Conservation (phyloP, 2,797 vertebrate species). For the Brotula barbata region DNA sequence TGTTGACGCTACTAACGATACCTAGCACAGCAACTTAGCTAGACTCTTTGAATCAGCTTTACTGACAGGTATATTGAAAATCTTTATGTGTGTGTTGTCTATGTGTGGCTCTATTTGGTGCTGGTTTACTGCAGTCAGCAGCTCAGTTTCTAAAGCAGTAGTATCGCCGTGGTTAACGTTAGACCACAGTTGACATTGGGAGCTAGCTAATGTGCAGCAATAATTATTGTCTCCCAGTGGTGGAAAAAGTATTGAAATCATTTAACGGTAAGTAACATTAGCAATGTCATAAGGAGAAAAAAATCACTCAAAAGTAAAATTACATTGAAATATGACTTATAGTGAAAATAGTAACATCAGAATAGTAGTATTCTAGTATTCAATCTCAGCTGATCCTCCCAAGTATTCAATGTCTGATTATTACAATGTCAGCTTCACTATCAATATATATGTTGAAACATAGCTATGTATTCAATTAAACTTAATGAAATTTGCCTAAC, state of each 20-base stretch:
- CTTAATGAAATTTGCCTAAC: no score
- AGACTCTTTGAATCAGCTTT: slow-evolving; percentile 54
- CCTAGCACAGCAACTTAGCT: slow-evolving; percentile 67
- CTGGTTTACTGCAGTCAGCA: slow-evolving; percentile 42
- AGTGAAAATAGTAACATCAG: background rate
- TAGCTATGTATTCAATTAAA: no score
- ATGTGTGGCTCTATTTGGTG: slow-evolving; percentile 66
- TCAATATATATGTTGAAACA: no score
- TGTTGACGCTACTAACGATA: slow-evolving; percentile 62
- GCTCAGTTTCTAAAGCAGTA: slow-evolving; percentile 50
- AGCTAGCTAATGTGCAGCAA: slow-evolving; percentile 68
- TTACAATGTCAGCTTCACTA: no score
- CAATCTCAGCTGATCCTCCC: no score
- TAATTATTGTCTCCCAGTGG: slow-evolving; percentile 75
- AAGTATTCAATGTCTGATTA: no score
- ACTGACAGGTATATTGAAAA: slow-evolving; percentile 66
- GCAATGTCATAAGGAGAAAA: slow-evolving; percentile 8
- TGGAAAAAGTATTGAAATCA: slow-evolving; percentile 74
- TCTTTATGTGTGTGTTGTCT: slow-evolving; percentile 33
- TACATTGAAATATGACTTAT: background rate
- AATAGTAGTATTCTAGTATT: no score
- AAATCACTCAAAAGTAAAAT: background rate
- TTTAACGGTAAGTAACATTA: slow-evolving; percentile 70
- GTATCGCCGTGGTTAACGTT: slow-evolving; percentile 61
- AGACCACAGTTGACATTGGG: slow-evolving; percentile 62